Evolutionary conservation across 30 jellyfish, hydroid and myxozoan species (phyloP).

Genomic region (Turritopsis dohrnii): DNA sequence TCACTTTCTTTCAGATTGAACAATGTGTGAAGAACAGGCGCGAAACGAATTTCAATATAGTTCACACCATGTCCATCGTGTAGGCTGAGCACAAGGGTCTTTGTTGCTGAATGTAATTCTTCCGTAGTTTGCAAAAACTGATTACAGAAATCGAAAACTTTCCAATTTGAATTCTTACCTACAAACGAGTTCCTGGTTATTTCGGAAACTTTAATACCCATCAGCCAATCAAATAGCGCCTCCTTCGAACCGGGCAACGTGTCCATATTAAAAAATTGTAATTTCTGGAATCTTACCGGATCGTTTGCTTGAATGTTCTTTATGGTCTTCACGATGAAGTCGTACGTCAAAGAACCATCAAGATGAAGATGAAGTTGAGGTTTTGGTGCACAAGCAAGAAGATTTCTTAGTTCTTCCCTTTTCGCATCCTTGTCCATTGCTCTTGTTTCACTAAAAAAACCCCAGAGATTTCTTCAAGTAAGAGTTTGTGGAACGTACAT

Average conservation of each 20-base stretch:
- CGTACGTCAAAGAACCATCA: slow-evolving; percentile 25
- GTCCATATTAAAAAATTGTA: not conserved
- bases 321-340: not conserved
- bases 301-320: not conserved
- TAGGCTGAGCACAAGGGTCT: slow-evolving; percentile 3
- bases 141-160: slow-evolving; percentile 33
- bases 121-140: slow-evolving; percentile 32
- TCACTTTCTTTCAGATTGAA: slow-evolving; percentile 14
- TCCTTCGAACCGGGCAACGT: slow-evolving; percentile 14
- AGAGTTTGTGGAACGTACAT: not conserved
- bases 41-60: slow-evolving; percentile 39
- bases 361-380: slow-evolving; percentile 34
- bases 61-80: slow-evolving; percentile 24
- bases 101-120: slow-evolving; percentile 19
- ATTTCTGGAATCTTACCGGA: slow-evolving; percentile 6
- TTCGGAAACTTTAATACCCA: slow-evolving; percentile 18
- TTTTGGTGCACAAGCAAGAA: slow-evolving; percentile 25
- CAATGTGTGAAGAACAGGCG: slow-evolving; percentile 26
- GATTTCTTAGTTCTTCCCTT: not conserved
- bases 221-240: slow-evolving; percentile 10
- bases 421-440: not conserved
- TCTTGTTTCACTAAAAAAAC: not conserved
- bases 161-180: slow-evolving; percentile 27
- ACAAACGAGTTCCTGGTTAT: not conserved
- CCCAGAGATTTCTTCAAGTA: not conserved